Base-by-base conservation (phyloP, 1,140 invertebrate species). In the Druon quercuslanigerum region DNA sequence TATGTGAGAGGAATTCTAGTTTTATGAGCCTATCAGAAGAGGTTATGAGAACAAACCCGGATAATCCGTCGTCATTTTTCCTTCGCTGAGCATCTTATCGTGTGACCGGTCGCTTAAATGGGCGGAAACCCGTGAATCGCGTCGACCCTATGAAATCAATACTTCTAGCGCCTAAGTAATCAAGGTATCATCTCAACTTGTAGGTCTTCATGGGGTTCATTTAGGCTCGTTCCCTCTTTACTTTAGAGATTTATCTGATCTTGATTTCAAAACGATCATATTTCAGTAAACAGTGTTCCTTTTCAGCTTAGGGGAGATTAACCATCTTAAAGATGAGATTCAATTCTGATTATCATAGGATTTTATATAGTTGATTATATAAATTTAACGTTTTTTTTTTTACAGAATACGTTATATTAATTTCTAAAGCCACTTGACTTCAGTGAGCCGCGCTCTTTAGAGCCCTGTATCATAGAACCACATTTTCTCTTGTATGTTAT, bases 171-270 rank as follows among this genome's bases (percentile, higher is more conserved):
- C 87, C 88, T 89, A 87, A 90, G 88, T 91, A 90, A 91, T 91
- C 90, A 91, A 89, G 89, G 90, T 90, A 91, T 91, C 89, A 91
- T 91, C 87, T 89, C 89, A 87, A 91, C 90, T 91, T 90, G 90
- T 85, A 82, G 88, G 90, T 89, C 90, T 91, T 91, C 90, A 78
- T 85, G 76, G 76, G 85, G 84, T 85, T 84, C 79, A 80, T 79
- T 86, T 82, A 79, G 82, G 83, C 83, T 87, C 80, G 84, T 88
- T 87, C 84, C 83, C 83, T 86, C 84, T 66, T 66, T 66, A 66
- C 60, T 66, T n/a, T 3, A 66, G 20, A 60, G 57, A 66, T 66
- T 66, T 66, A 66, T 66, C 60, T 66, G 60, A 66, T 75, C 71
- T 77, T 80, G 50, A 54, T 77, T 77, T 66, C 33, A 46, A 40